Base-by-base conservation (phyloP, 2,888 invertebrate species). In the Osedax fenrisi region DNA sequence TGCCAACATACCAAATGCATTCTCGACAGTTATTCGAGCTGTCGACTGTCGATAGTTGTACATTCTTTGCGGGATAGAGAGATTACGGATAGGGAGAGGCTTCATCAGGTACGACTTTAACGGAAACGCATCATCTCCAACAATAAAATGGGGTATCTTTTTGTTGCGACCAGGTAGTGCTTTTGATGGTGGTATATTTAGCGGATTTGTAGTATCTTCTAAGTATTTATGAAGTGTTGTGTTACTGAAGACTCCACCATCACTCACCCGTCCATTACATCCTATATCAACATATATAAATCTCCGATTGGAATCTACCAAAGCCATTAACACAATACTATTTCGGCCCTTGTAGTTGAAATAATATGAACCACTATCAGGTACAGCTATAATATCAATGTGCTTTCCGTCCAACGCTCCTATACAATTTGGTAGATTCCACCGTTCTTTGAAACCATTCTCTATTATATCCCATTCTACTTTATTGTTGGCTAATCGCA, bases 171-270 rank as follows among this genome's bases (percentile, higher is more conserved):
- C 76, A 5, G 69, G 67, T 1, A 77, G 23, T 21, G 66, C 17
- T 26, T 5, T 26, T n/a, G 76, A 74, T 3, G 2, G 2, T 13
- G 78, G 78, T 2, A 78, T 25, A 59, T 74, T 27, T 10, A 78
- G 73, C 13, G 13, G 27, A 25, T 64, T 64, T 10, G 22, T 2
- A 17, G 2, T 17, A 21, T 25, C 13, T n/a, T 66, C 67, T 21
- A 77, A 61, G 10, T 71, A 74, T 25, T n/a, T 2, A 13, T 62
- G n/a, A n/a, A n/a, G n/a, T n/a, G n/a, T 59, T 1, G 73, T 77
- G n/a, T 70, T 27, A 5, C 23, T n/a, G 26, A 76, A 77, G 1
- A 78, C 76, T 13, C 78, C 78, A 41, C 71, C 75, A 72, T 78
- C 78, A 26, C 73, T 66, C 13, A 68, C 69, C 17, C 77, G 64